These are phyloP conservation scores for Calypte anna DNA, from an alignment of 2,113 vertebrate species.

Conservation along the genomic window DNA sequence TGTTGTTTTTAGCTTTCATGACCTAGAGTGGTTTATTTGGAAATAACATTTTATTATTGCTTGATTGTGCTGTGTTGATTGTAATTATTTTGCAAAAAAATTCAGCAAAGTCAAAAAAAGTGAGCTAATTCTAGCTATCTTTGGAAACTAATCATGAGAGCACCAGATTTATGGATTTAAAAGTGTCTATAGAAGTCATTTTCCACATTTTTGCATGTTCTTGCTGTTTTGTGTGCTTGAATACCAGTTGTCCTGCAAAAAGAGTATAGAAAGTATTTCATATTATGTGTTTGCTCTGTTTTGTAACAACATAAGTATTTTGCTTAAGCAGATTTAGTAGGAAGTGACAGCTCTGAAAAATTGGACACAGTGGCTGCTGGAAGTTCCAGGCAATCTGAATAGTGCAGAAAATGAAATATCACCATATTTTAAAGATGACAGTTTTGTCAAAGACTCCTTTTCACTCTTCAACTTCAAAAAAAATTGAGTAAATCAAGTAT, in stretches of 20 bases:
- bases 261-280: slow-evolving; percentile 46
- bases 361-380: slow-evolving; percentile 64
- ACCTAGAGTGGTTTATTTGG: background rate
- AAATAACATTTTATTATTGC: slow-evolving; percentile 60
- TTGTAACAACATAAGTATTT: slow-evolving; percentile 74
- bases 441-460: slow-evolving; percentile 78
- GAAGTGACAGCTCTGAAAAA: slow-evolving; percentile 82
- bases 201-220: slow-evolving; percentile 54
- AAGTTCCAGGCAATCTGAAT: slow-evolving; percentile 74
- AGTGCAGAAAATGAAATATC: slow-evolving; percentile 78
- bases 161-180: slow-evolving; percentile 15
- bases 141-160: slow-evolving; percentile 33
- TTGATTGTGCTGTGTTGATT: background rate
- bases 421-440: slow-evolving; percentile 76
- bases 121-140: slow-evolving; percentile 27
- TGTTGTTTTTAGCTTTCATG: slow-evolving; percentile 12
- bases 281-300: slow-evolving; percentile 71
- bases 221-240: slow-evolving; percentile 41
- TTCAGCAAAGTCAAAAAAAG: background rate
- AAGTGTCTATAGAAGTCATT: slow-evolving; percentile 4
- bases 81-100: slow-evolving; percentile 28
- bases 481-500: slow-evolving; percentile 70
- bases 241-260: slow-evolving; percentile 40
- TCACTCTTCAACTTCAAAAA: slow-evolving; percentile 69
- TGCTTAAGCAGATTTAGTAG: slow-evolving; percentile 78